Evolutionary conservation across 2,888 invertebrate genomes (phyloP), one percentile per base, ranked within the genome.

Genomic region (Tetheella fluctuosa): DNA sequence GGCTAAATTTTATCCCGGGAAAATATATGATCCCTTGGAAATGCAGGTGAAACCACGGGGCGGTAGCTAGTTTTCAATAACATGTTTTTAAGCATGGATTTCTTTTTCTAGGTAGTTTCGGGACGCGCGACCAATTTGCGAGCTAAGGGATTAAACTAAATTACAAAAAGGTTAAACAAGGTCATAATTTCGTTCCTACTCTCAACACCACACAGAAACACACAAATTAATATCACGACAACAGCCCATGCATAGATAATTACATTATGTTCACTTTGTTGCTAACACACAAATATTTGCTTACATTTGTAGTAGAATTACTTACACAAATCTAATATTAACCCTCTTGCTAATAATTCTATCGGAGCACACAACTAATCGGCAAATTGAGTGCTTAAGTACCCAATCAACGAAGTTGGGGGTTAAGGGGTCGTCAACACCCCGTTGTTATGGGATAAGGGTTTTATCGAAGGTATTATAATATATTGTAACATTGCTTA

Each of bases 351-450:
- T 55, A 55, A 74, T 70, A 76, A 73, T 69, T 66, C 67, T 69
- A 64, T 64, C 65, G 60, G 62, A 62, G 67, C 64, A 65, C 34
- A 59, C 57, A 62, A 71, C 65, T 66, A 69, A 68, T 71, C 63
- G 58, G 64, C 60, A 67, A 67, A 74, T 76, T 76, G 74, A 70
- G 68, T 73, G 70, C 70, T 74, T 73, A 68, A 70, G 73, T 66
- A 61, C 59, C 67, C 66, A 61, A 74, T 74, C 69, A 57, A 69
- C 59, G 64, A 70, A 71, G 70, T 73, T 71, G 64, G 61, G 64
- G 61, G 60, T 39, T 48, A 28, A 23, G 48, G 52, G 15, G 20
- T 39, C 52, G 57, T 25, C 52, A 53, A 52, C 52, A 56, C 53
- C 59, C 59, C 37, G n/a, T n/a, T 25, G 42, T 48, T 48, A 48